These are phyloP conservation scores for Chelmon rostratus DNA, from an alignment of 2,797 vertebrate genomes.

Conservation along the genomic window DNA sequence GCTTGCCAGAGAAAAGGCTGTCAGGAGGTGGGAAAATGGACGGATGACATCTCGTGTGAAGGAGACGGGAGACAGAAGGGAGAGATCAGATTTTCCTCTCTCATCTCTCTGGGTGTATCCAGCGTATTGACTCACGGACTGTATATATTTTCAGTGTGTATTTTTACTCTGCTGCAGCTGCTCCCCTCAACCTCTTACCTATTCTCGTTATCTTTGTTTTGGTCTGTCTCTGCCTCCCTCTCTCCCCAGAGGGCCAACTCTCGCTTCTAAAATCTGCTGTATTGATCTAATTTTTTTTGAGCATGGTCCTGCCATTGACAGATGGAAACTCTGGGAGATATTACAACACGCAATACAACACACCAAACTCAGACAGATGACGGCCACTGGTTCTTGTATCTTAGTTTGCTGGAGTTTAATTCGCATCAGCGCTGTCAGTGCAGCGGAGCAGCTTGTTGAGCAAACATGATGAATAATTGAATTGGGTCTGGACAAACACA, in stretches of 20 bases:
- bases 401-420: slow-evolving; percentile 12
- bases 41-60: slow-evolving; percentile 45
- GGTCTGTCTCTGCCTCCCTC: not conserved
- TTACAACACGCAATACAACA: slow-evolving; percentile 11
- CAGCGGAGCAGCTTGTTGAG: slow-evolving; percentile 31
- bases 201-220: slow-evolving; percentile 30
- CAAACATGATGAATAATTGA: slow-evolving; percentile 75
- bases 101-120: slow-evolving; percentile 27
- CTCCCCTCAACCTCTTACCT: slow-evolving; percentile 29
- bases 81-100: slow-evolving; percentile 31
- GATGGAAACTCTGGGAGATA: slow-evolving; percentile 35
- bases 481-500: slow-evolving; percentile 58
- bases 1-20: slow-evolving; percentile 56
- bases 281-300: slow-evolving; percentile 45
- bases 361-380: not conserved
- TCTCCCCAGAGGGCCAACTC: slow-evolving; percentile 20
- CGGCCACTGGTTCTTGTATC: not conserved
- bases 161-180: slow-evolving; percentile 41
- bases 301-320: slow-evolving; percentile 5
- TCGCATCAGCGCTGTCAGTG: not conserved
- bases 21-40: slow-evolving; percentile 32
- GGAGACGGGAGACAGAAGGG: slow-evolving; percentile 19
- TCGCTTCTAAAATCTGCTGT: slow-evolving; percentile 37
- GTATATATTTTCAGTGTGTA: slow-evolving; percentile 30
- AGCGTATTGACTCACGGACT: slow-evolving; percentile 34